A percentile compares a stretch with the other conserved stretches of the same genome.
These are phyloP conservation scores for Crambe crambe DNA, from an alignment of 37 sponge, comb jelly and placozoan species.

Conservation along the genomic window DNA sequence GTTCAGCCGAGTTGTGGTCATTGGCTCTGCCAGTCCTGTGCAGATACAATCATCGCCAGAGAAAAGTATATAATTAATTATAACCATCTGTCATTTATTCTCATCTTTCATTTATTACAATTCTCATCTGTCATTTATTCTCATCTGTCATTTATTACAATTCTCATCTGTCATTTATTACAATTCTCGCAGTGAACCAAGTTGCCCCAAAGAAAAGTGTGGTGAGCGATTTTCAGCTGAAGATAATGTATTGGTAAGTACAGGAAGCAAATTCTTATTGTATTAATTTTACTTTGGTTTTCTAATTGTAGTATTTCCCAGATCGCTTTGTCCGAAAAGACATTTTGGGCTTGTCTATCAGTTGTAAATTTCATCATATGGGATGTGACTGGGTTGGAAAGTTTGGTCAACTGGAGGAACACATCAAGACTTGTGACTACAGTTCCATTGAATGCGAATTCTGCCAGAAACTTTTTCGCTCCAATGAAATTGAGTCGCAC, in stretches of 20 bases:
- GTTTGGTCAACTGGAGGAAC: slow-evolving; percentile 7
- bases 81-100: too few relatives aligned
- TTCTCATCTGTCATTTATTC: too few relatives aligned
- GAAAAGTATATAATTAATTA: neutral
- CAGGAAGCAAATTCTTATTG: too few relatives aligned
- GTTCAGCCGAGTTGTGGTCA: slow-evolving; percentile 77
- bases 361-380: slow-evolving; percentile 7
- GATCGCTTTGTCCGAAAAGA: slow-evolving; percentile 64
- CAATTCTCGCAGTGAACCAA: neutral
- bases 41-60: slow-evolving; percentile 19
- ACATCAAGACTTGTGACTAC: neutral
- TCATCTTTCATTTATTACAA: too few relatives aligned
- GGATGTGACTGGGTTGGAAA: slow-evolving; percentile 62
- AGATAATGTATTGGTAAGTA: neutral
- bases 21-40: slow-evolving; percentile 62
- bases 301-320: slow-evolving; percentile 56
- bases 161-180: neutral
- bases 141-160: too few relatives aligned
- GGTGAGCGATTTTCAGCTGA: slow-evolving; percentile 2
- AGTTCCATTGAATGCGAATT: neutral
- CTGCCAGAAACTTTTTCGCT: neutral
- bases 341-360: slow-evolving; percentile 14
- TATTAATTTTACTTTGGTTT: neutral
- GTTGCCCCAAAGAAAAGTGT: slow-evolving; percentile 7
- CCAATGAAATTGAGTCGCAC: neutral